Evolutionary conservation across 2,888 invertebrate genomes (phyloP).

Genomic region (Onthophagus sagittarius): DNA sequence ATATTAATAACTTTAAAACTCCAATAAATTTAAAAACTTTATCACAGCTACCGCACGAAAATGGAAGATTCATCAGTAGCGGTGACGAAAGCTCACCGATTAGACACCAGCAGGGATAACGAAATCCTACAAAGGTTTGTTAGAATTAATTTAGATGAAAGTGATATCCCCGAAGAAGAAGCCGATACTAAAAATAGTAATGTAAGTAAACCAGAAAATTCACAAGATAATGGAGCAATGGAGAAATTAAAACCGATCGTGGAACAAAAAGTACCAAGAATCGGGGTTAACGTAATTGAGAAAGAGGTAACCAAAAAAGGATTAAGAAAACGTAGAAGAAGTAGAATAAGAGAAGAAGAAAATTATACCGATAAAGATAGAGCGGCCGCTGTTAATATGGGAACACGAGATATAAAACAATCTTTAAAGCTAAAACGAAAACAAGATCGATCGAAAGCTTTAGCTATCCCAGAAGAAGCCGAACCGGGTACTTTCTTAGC

Average conservation of each 20-base stretch:
- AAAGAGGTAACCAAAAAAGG: conserved; percentile 41
- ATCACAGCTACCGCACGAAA: conserved; percentile 22
- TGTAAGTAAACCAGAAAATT: conserved; percentile 15
- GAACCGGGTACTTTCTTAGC: conserved; percentile 74
- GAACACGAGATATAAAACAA: conserved; percentile 82
- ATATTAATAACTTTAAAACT: conserved; percentile 9
- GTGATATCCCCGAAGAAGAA: conserved; percentile 30
- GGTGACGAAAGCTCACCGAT: conserved; percentile 18
- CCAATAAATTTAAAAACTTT: conserved; percentile 6
- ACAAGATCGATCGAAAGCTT: conserved; percentile 67
- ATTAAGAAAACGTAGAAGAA: conserved; percentile 38
- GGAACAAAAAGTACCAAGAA: conserved; percentile 23
- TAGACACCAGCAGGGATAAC: conserved; percentile 60
- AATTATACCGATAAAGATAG: conserved; percentile 87
- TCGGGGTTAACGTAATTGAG: conserved; percentile 29
- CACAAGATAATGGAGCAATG: conserved; percentile 40
- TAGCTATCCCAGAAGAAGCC: conserved; percentile 74
- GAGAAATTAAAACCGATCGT: conserved; percentile 38
- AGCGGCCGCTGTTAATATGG: conserved; percentile 84
- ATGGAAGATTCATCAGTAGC: conserved; percentile 26
- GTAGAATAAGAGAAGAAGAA: conserved; percentile 57
- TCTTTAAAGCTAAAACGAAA: conserved; percentile 76
- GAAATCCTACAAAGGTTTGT: conserved; percentile 79
- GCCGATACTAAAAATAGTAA: conserved; percentile 19
- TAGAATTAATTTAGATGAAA: conserved; percentile 61